phyloP scores from a whole-genome alignment of 2,797 vertebrate species.

The Molossus alvarezi region DNA sequence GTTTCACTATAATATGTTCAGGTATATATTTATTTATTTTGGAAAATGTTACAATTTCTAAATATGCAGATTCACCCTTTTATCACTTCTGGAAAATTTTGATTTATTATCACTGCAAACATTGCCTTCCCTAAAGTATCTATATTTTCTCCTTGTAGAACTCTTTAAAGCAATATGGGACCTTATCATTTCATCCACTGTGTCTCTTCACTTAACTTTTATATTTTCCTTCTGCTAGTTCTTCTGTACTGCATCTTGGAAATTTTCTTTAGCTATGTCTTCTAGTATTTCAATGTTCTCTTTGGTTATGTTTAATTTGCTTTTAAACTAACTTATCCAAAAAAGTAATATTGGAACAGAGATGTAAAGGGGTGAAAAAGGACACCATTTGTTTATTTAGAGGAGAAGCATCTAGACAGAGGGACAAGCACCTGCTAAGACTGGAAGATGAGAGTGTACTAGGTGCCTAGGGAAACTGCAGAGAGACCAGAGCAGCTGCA shows the following conservation, averaged over 20 bases:
- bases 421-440: not conserved
- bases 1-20: not conserved
- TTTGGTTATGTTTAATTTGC: conserved; percentile 5
- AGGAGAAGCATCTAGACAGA: not conserved
- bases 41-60: not conserved
- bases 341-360: not conserved
- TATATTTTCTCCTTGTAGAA: not conserved
- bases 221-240: not conserved
- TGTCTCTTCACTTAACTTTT: not conserved
- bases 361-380: not conserved
- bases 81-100: not conserved
- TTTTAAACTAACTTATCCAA: not conserved
- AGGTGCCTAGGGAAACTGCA: not conserved
- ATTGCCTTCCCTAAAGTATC: not conserved
- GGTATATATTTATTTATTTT: not conserved
- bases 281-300: not conserved
- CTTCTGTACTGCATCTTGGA: not conserved
- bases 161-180: not conserved
- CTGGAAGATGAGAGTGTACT: not conserved
- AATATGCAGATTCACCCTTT: not conserved
- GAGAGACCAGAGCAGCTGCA: no score
- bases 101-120: not conserved
- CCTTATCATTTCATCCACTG: not conserved
- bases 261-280: not conserved
- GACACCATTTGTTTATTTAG: not conserved